These are phyloP conservation scores for Zhuqinia jingwanae DNA, from an alignment of 2,888 invertebrate genomes.

Conservation along the genomic window DNA sequence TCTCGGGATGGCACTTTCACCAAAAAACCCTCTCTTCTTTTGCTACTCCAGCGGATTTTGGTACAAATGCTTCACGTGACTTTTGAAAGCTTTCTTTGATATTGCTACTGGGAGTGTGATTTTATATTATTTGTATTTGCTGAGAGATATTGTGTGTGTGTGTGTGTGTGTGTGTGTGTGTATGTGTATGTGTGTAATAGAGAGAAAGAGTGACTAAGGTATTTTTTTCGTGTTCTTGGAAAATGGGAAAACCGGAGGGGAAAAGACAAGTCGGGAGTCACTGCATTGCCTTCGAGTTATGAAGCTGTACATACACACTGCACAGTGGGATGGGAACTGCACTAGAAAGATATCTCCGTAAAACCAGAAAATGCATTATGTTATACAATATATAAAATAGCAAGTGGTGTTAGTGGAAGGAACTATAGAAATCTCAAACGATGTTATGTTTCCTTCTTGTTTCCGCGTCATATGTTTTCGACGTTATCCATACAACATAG, in stretches of 20 bases:
- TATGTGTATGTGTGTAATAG: too few relatives aligned
- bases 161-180: too few relatives aligned
- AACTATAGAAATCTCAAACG: slow-evolving; percentile 57
- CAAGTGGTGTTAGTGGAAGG: not conserved
- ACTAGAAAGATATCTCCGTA: not conserved
- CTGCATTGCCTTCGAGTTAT: slow-evolving; percentile 19
- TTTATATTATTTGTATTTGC: too few relatives aligned
- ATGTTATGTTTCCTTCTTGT: slow-evolving; percentile 60
- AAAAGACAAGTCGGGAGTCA: slow-evolving; percentile 43
- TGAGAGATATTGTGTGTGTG: too few relatives aligned
- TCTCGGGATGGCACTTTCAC: slow-evolving; percentile 64
- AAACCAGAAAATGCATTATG: not conserved
- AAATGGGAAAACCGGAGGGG: slow-evolving; percentile 59
- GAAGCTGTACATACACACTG: not conserved
- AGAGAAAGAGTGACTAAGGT: not conserved
- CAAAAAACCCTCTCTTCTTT: slow-evolving; percentile 24
- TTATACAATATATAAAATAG: not conserved
- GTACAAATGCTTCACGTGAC: slow-evolving; percentile 54
- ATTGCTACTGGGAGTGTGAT: slow-evolving; percentile 57
- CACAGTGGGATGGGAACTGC: too few relatives aligned
- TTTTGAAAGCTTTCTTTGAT: slow-evolving; percentile 61
- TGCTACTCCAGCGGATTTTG: slow-evolving; percentile 22
- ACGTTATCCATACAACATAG: too few relatives aligned
- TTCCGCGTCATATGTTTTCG: slow-evolving; percentile 64
- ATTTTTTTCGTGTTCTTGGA: slow-evolving; percentile 44